phyloP scores from a whole-genome alignment of 2,113 vertebrate species.

The Melanostigma gelatinosum region DNA sequence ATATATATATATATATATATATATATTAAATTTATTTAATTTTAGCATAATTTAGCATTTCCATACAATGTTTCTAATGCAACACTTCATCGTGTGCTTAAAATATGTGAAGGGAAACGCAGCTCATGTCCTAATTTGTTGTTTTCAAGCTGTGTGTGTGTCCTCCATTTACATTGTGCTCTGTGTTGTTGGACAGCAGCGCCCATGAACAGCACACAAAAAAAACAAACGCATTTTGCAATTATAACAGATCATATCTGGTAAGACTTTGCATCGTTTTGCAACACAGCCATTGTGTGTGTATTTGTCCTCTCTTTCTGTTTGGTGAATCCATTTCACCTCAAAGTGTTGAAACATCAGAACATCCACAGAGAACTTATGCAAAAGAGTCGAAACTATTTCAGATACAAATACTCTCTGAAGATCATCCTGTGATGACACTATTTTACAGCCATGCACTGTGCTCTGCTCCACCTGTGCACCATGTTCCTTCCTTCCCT shows the following conservation, averaged over 20 bases:
- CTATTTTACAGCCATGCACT: slow-evolving; percentile 4
- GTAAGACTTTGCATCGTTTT: not conserved
- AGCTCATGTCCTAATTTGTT: too few relatives aligned
- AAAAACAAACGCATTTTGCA: too few relatives aligned
- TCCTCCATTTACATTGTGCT: too few relatives aligned
- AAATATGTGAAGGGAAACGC: too few relatives aligned
- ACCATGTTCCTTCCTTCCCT: slow-evolving; percentile 3
- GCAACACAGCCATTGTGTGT: not conserved
- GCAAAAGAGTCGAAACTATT: not conserved
- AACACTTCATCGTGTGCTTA: too few relatives aligned
- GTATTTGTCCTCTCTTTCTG: not conserved
- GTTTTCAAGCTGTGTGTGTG: too few relatives aligned
- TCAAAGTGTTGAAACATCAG: not conserved
- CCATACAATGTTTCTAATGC: too few relatives aligned
- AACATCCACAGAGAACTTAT: not conserved
- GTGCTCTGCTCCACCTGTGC: slow-evolving; percentile 16
- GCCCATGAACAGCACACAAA: too few relatives aligned
- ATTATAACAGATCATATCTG: not conserved
- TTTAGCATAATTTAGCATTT: too few relatives aligned
- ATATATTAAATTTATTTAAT: too few relatives aligned
- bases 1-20: too few relatives aligned
- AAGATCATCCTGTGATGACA: not conserved
- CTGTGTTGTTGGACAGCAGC: too few relatives aligned
- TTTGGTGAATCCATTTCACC: not conserved
- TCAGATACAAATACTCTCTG: not conserved